phyloP scores from a whole-genome alignment of 2,888 invertebrate species.

The Adelognathus sp. region DNA sequence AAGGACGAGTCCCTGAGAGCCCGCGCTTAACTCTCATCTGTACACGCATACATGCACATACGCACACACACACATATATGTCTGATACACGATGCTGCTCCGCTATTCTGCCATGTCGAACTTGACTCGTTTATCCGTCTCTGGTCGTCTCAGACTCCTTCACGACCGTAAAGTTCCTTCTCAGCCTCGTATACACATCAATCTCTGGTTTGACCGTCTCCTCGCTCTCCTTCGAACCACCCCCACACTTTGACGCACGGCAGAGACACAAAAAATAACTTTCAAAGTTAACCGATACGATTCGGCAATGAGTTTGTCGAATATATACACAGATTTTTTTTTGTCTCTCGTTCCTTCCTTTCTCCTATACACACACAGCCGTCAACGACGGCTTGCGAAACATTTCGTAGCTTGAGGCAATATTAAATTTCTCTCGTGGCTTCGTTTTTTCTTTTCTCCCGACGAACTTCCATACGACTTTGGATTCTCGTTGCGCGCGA shows the following conservation, averaged over 20 bases:
- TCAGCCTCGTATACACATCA: conserved; percentile 33
- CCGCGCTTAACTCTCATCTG: no score
- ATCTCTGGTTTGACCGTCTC: conserved; percentile 28
- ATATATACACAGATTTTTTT: background rate
- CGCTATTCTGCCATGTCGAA: conserved; percentile 16
- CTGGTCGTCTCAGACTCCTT: conserved; percentile 54
- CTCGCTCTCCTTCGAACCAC: background rate
- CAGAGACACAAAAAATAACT: conserved; percentile 9
- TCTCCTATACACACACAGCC: no score
- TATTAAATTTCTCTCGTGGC: conserved; percentile 4
- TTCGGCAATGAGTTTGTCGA: conserved; percentile 30
- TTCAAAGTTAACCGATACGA: conserved; percentile 18
- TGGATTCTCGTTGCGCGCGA: background rate
- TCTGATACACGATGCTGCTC: no score
- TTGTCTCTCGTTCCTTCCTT: conserved; percentile 7
- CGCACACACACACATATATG: background rate
- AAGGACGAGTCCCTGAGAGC: conserved; percentile 22
- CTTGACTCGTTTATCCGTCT: conserved; percentile 50
- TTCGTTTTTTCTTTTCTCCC: no score
- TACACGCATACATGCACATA: background rate
- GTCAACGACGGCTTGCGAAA: conserved; percentile 16
- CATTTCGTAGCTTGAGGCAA: conserved; percentile 10
- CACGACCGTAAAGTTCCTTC: conserved; percentile 45
- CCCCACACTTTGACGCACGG: conserved; percentile 27
- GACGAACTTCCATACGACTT: background rate